These are phyloP conservation scores for Cataglyphis hispanica DNA, from an alignment of 1,140 invertebrate species.

Conservation along the genomic window DNA sequence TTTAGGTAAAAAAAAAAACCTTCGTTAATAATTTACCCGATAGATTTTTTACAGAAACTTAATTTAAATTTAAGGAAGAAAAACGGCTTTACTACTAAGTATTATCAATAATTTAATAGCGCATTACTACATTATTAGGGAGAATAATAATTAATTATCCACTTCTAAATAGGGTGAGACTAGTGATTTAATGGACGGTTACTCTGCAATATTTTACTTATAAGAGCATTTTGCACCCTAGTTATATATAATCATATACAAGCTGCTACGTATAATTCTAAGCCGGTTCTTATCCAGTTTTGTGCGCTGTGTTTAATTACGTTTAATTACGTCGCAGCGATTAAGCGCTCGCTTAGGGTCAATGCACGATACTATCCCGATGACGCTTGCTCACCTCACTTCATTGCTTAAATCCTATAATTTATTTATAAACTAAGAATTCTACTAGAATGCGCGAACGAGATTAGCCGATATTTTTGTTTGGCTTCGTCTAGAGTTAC, in stretches of 20 bases:
- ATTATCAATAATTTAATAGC: slow-evolving; percentile 16
- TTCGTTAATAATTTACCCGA: slow-evolving; percentile 12
- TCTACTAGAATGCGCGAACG: slow-evolving; percentile 10
- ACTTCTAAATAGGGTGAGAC: neutral
- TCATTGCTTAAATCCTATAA: slow-evolving; percentile 76
- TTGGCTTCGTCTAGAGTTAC: slow-evolving; percentile 64
- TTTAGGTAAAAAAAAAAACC: neutral
- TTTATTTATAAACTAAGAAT: slow-evolving; percentile 69
- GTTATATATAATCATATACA: neutral
- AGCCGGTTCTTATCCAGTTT: slow-evolving; percentile 32
- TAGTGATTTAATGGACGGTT: neutral
- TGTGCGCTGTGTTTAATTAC: slow-evolving; percentile 29
- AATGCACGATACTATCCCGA: slow-evolving; percentile 78
- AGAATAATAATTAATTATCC: neutral
- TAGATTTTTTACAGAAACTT: neutral
- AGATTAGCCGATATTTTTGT: slow-evolving; percentile 48
- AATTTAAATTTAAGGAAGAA: neutral
- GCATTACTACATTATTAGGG: slow-evolving; percentile 10
- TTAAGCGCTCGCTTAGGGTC: slow-evolving; percentile 71
- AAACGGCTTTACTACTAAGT: neutral
- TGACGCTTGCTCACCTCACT: slow-evolving; percentile 69
- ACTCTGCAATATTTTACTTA: neutral
- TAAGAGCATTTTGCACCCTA: neutral
- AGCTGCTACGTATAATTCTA: slow-evolving; percentile 40
- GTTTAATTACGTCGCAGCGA: slow-evolving; percentile 52